Evolutionary conservation across 2,888 invertebrate genomes (phyloP), one percentile per base, ranked within the genome.

Genomic region (Mystacides longicornis): DNA sequence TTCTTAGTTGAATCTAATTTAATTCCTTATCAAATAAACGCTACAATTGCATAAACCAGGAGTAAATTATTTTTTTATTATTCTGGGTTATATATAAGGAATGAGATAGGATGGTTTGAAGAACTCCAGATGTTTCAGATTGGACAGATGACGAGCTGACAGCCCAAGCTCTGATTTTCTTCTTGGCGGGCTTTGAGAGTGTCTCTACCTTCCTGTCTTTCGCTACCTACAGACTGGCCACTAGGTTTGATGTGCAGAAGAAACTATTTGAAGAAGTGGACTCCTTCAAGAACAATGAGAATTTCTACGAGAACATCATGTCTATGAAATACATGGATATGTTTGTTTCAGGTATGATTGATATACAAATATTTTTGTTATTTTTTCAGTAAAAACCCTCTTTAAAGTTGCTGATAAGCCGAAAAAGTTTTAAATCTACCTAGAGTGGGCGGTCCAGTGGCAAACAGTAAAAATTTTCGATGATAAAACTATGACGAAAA

Each of bases 121-220:
- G 14, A 31, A 31, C 14, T 31, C 31, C 14, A 7, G 7, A 31
- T 9, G 5, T 53, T 57, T 27, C 27, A 58, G 58, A 51, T 37
- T 58, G 58, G 58, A 56, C 51, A 4, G 58, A 58, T 48, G 56
- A 58, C 51, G 58, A 58, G 31, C 23, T 58, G 37, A 51, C 49
- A 43, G 48, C 58, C 0, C 58, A 58, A 31, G 56, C 53, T 9
- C 56, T 58, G 21, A 31, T 45, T 16, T 58, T 58, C 42, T 58
- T 58, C 21, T 49, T 58, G 7, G 58, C 56, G n/a, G 58, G 58
- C 1, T 58, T 56, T 42, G 58, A 58, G 42, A 56, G 49, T 1
- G 21, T 45, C 3, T 58, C 58, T 2, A 56, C 53, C 11, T 19
- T 55, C 4, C 22, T 56, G 18, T 43, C 47, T 19, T 58, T 37